Evolutionary conservation across 2,888 invertebrate genomes (phyloP).

Genomic region (Abrostola tripartita): DNA sequence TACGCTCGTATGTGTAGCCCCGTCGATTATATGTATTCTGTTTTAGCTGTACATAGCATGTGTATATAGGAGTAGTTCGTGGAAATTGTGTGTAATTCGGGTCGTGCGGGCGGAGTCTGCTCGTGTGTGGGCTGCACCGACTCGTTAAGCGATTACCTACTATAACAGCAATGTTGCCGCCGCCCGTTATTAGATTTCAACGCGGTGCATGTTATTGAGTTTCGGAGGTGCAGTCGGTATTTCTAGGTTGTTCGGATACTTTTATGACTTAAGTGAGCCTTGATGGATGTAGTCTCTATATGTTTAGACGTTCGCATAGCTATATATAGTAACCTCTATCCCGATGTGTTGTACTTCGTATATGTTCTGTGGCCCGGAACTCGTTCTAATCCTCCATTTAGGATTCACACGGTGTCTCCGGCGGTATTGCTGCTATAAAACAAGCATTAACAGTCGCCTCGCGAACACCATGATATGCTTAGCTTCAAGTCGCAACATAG

Average conservation of each 20-base stretch:
- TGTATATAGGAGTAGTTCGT: not conserved
- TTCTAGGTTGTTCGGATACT: not conserved
- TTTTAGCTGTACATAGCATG: too few relatives aligned
- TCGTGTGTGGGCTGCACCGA: not conserved
- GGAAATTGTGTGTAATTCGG: not conserved
- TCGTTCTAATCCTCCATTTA: slow-evolving; percentile 27
- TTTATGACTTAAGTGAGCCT: not conserved
- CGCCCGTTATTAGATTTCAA: not conserved
- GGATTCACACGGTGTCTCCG: slow-evolving; percentile 42
- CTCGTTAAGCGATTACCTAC: not conserved
- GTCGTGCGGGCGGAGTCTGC: not conserved
- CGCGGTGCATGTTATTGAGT: not conserved
- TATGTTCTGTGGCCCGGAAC: slow-evolving; percentile 3
- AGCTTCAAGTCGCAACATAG: slow-evolving; percentile 47
- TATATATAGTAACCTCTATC: slow-evolving; percentile 2
- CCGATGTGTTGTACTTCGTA: not conserved
- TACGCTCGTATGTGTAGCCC: too few relatives aligned
- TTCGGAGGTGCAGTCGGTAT: not conserved
- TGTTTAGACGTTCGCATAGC: slow-evolving; percentile 33
- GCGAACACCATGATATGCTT: slow-evolving; percentile 31
- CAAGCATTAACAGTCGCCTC: slow-evolving; percentile 47
- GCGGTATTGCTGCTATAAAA: slow-evolving; percentile 33
- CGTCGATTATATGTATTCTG: too few relatives aligned
- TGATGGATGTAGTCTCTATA: slow-evolving; percentile 10
- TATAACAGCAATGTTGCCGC: not conserved